These are phyloP conservation scores for Aurelia aurita DNA, from an alignment of 30 jellyfish, hydroid and myxozoan genomes.

Conservation along the genomic window DNA sequence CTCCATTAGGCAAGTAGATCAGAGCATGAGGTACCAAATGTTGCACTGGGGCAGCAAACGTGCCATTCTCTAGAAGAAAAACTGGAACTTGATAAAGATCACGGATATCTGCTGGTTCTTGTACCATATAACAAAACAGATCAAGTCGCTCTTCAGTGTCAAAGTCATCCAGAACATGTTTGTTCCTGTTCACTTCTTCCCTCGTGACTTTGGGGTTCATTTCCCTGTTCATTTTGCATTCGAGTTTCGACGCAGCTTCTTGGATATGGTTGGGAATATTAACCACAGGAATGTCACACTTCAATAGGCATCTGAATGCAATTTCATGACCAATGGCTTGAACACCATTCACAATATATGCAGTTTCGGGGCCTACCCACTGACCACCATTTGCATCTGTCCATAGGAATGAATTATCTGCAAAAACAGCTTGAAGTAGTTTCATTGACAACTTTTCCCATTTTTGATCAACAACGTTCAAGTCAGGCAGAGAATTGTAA, in stretches of 20 bases:
- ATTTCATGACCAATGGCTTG: not conserved
- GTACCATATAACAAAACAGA: slow-evolving; percentile 10
- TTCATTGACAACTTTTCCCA: slow-evolving; percentile 52
- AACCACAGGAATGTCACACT: slow-evolving; percentile 1
- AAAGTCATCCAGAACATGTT: not conserved
- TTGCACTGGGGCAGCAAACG: slow-evolving; percentile 8
- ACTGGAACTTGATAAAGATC: slow-evolving; percentile 25
- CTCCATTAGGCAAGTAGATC: slow-evolving; percentile 16
- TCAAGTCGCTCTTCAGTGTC: slow-evolving; percentile 3
- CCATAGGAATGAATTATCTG: slow-evolving; percentile 17
- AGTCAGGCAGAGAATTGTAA: slow-evolving; percentile 57
- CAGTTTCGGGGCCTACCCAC: slow-evolving; percentile 32
- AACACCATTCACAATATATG: not conserved
- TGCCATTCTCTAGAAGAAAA: slow-evolving; percentile 29
- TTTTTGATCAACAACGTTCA: slow-evolving; percentile 57
- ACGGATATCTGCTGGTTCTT: slow-evolving; percentile 4
- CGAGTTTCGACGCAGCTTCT: not conserved
- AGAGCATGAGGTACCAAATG: not conserved
- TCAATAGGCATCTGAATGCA: slow-evolving; percentile 22
- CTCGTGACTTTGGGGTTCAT: slow-evolving; percentile 8
- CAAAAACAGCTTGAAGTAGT: slow-evolving; percentile 22
- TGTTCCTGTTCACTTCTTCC: not conserved
- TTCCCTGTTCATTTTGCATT: not conserved
- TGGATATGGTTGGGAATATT: slow-evolving; percentile 52
- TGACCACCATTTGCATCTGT: slow-evolving; percentile 28